Percentiles rank a stretch among this genome's conserved stretches.
Conservation (phyloP, 2,888 invertebrate species). For the Operophtera brumata region DNA sequence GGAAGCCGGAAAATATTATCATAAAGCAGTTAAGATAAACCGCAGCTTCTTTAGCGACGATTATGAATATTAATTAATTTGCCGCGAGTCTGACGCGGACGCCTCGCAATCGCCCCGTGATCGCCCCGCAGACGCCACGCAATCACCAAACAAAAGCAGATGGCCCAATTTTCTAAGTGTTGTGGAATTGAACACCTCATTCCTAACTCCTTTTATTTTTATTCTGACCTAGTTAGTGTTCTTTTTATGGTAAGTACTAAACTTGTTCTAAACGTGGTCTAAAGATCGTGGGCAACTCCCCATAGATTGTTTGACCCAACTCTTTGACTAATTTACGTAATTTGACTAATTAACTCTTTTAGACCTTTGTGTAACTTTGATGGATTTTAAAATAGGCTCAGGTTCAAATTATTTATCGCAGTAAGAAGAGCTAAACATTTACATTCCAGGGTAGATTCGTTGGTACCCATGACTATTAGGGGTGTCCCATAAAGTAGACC, state of each 20-base stretch:
- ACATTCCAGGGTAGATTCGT: slow-evolving; percentile 4
- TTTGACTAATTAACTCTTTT: not conserved
- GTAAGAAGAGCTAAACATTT: not conserved
- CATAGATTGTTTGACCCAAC: too few relatives aligned
- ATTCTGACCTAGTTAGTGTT: not conserved
- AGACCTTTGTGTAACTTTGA: too few relatives aligned
- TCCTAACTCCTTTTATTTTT: slow-evolving; percentile 1
- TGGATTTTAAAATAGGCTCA: too few relatives aligned
- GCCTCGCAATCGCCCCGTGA: not conserved
- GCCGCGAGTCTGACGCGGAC: not conserved
- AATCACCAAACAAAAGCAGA: slow-evolving; percentile 4
- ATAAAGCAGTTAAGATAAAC: slow-evolving; percentile 50
- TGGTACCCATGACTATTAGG: slow-evolving; percentile 10
- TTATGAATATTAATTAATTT: slow-evolving; percentile 57
- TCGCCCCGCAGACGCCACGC: not conserved
- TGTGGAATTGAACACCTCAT: not conserved
- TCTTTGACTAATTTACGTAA: too few relatives aligned
- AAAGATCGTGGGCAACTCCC: too few relatives aligned
- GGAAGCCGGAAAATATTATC: slow-evolving; percentile 39
- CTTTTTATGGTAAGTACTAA: not conserved
- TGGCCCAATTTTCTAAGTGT: slow-evolving; percentile 3
- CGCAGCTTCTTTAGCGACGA: slow-evolving; percentile 53
- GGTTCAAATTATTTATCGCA: too few relatives aligned
- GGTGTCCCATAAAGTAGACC: slow-evolving; percentile 32
- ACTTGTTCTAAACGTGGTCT: not conserved